Percentiles rank a stretch among this genome's conserved stretches.
phyloP scores from a whole-genome alignment of 2,888 invertebrate genomes.

The Fissipunctia ypsillon region DNA sequence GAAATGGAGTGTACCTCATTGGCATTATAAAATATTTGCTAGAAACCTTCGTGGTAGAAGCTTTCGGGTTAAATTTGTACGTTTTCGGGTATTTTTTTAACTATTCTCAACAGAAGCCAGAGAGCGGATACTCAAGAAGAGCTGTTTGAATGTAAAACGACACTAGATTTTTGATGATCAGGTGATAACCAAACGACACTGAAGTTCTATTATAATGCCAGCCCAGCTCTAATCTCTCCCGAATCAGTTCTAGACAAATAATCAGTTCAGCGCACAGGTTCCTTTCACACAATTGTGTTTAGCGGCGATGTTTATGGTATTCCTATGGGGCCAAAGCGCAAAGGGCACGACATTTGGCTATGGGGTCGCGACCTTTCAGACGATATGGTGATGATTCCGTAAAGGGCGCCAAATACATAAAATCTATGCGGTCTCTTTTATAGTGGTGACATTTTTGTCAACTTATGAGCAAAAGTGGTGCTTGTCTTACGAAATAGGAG shows the following conservation, averaged over 20 bases:
- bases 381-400: conserved; percentile 72
- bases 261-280: not conserved
- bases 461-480: conserved; percentile 38
- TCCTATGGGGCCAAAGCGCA: conserved; percentile 75
- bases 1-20: not conserved
- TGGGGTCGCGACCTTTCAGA: conserved; percentile 83
- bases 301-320: conserved; percentile 63
- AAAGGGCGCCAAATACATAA: conserved; percentile 84
- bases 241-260: not conserved
- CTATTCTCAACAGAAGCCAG: not conserved
- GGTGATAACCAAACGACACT: not conserved
- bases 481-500: conserved; percentile 41
- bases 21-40: too few relatives aligned
- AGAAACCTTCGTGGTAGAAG: too few relatives aligned
- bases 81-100: too few relatives aligned
- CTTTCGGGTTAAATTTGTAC: too few relatives aligned
- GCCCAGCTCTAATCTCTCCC: not conserved
- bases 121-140: not conserved
- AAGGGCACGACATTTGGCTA: conserved; percentile 86
- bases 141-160: not conserved
- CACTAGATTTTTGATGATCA: not conserved
- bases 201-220: not conserved
- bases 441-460: conserved; percentile 79
- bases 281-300: conserved; percentile 38
- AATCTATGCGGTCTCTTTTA: conserved; percentile 77